Evolutionary conservation across 2,797 vertebrate genomes (phyloP), one percentile per base, ranked within the genome.

Genomic region (Catostomus latipinnis): DNA sequence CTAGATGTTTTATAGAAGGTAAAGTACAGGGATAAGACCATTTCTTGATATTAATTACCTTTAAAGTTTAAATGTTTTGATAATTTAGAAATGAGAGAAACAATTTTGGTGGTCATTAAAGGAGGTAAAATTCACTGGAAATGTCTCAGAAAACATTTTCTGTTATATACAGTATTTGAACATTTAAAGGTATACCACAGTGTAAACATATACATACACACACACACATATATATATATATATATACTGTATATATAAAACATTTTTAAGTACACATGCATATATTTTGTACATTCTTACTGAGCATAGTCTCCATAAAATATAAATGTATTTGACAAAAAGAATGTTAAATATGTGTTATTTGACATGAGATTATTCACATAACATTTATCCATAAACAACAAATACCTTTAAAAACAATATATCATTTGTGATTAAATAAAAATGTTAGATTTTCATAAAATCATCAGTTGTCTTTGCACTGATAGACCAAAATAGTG

Each of bases 191-290:
- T 58, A 77, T 78, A 81, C 70, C 74, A 78, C 46, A 73, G 66
- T 85, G 82, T 86, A 86, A 86, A 83, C 82, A 71, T 62, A 50
- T 81, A 75, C 71, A 86, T 62, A 76, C 83, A 83, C 81, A 68
- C 52, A 61, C 22, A 22, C 2, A 22, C 22, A 22, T 1, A 22
- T 22, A 22, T 22, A 22, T 22, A 22, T 22, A 22, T 22, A 22
- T 22, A 22, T 22, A 22, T 22, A 68, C 52, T 22, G 22, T 22
- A 22, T 22, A 22, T 22, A 1, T 22, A 22, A 22, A 22, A 61
- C 77, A 83, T 79, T 74, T 57, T 81, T 81, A 78, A 76, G 52
- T 80, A 87, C 83, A 79, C 85, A 85, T 82, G 75, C 85, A 78
- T 85, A 83, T 84, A 81, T 63, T 79, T 79, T 76, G 22, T 82